phyloP scores from a whole-genome alignment of 2,797 vertebrate species.

The Hemitrygon akajei region DNA sequence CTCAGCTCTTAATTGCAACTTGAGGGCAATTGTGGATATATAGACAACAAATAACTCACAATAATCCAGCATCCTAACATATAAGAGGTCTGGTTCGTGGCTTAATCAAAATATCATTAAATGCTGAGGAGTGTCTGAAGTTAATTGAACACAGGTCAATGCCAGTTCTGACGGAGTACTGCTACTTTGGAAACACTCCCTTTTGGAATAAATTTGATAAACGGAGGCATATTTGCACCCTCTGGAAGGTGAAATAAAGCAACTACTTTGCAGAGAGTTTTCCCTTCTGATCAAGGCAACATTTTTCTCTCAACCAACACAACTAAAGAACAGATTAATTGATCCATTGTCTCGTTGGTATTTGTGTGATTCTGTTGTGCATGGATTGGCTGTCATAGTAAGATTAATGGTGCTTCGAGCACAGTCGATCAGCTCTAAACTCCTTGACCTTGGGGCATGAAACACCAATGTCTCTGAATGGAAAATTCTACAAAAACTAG shows the following conservation, averaged over 20 bases:
- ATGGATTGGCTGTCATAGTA: not conserved
- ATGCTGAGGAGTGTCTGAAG: not conserved
- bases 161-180: not conserved
- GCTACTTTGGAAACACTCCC: not conserved
- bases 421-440: not conserved
- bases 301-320: not conserved
- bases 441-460: not conserved
- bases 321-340: not conserved
- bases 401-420: not conserved
- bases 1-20: not conserved
- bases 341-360: not conserved
- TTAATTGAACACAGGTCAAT: not conserved
- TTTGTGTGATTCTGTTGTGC: not conserved
- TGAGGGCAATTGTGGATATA: not conserved
- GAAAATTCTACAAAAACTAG: too few relatives aligned
- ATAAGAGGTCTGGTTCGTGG: not conserved
- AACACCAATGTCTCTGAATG: too few relatives aligned
- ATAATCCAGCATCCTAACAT: not conserved
- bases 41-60: not conserved
- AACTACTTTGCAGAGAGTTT: not conserved
- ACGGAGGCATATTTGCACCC: not conserved
- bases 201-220: not conserved
- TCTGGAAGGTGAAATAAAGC: not conserved
- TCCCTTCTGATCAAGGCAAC: not conserved
- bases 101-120: not conserved